phyloP scores from a whole-genome alignment of 2,797 vertebrate species.

The Poeciliopsis turneri region DNA sequence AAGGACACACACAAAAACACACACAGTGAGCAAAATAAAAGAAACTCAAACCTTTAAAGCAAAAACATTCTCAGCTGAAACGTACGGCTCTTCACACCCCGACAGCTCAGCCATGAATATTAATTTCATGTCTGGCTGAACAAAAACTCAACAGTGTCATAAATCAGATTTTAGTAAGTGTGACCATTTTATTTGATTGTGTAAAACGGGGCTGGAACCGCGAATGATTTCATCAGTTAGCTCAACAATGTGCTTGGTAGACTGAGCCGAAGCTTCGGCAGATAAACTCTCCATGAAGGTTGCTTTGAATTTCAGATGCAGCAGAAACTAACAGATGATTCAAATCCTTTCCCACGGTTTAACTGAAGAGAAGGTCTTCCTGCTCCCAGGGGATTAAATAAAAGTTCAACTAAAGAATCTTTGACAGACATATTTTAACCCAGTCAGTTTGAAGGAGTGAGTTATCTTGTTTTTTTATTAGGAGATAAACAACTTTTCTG shows the following conservation, averaged over 20 bases:
- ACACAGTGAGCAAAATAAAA: constrained; percentile 62
- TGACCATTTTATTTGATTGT: constrained; percentile 8
- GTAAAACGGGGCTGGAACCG: constrained; percentile 1
- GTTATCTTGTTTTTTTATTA: neutral
- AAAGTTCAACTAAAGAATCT: neutral
- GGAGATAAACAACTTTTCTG: neutral
- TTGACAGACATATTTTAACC: neutral
- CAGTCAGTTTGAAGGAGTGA: neutral
- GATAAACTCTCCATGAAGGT: neutral
- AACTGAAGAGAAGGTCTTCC: neutral
- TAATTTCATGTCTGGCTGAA: constrained; percentile 28
- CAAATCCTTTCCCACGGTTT: neutral
- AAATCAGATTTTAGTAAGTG: constrained; percentile 3
- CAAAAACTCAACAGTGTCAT: constrained; percentile 7
- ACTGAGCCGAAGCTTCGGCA: neutral
- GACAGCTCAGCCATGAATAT: constrained; percentile 18
- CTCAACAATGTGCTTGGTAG: neutral
- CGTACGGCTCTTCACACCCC: neutral
- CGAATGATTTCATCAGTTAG: neutral
- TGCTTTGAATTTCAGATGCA: neutral
- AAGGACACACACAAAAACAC: constrained; percentile 48
- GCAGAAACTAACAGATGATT: neutral
- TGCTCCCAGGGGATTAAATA: neutral
- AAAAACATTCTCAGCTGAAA: constrained; percentile 15
- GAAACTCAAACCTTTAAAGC: constrained; percentile 24